These are phyloP conservation scores for Clinocottus analis DNA, from an alignment of 2,113 vertebrate species.

Conservation along the genomic window DNA sequence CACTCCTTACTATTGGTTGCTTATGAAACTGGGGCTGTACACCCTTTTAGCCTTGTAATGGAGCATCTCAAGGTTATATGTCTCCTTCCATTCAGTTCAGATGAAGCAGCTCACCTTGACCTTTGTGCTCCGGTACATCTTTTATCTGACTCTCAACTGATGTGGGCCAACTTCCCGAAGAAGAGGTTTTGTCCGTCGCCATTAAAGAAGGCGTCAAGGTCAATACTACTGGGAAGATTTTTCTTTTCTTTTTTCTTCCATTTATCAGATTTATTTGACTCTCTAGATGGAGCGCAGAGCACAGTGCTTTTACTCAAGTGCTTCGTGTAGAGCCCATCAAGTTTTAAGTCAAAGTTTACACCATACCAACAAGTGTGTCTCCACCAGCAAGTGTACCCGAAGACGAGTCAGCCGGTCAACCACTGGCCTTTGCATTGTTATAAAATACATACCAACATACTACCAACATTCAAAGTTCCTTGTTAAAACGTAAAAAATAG, in stretches of 20 bases:
- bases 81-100: slow-evolving; percentile 21
- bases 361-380: neutral
- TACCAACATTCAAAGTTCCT: no score
- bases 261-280: slow-evolving; percentile 48
- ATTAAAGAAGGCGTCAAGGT: slow-evolving; percentile 49
- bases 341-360: slow-evolving; percentile 12
- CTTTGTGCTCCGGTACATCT: slow-evolving; percentile 25
- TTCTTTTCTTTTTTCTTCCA: slow-evolving; percentile 7
- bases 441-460: neutral
- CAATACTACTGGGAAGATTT: slow-evolving; percentile 11
- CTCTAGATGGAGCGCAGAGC: slow-evolving; percentile 16
- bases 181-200: neutral
- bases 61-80: neutral
- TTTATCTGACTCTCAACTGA: slow-evolving; percentile 35
- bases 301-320: slow-evolving; percentile 30
- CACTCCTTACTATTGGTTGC: neutral
- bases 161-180: slow-evolving; percentile 10
- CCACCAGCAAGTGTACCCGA: no score
- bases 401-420: neutral
- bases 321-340: slow-evolving; percentile 12
- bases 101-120: slow-evolving; percentile 47
- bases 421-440: neutral
- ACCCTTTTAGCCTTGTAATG: neutral
- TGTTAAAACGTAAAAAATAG: neutral
- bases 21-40: neutral